Base-by-base conservation (phyloP, 2,797 vertebrate genomes). In the Micropoecilia bifurca region DNA sequence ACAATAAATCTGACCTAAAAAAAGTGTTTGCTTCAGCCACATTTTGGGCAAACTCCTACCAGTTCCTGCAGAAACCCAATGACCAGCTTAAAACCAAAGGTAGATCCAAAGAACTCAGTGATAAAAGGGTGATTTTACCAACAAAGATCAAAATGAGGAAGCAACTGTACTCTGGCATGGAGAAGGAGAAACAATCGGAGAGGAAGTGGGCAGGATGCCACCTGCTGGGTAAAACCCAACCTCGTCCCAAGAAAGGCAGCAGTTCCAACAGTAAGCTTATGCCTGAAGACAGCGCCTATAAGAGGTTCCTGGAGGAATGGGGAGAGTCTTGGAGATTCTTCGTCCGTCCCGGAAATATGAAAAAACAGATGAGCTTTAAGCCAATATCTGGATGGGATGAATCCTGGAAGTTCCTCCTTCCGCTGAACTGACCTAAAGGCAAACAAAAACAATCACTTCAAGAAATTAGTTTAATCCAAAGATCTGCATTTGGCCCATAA, bases 371-470 rank as follows among this genome's bases (percentile, higher is more conserved):
- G 12, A 7, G 33, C 0, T 18, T 78, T 1, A 88, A 73, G 53
- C 57, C 71, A 0, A 73, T 76, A 20, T 78, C 55, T 55, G 86
- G 86, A 20, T 94, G 93, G 93, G 39, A 69, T 13, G 85, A 89
- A 3, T 90, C 93, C 1, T 94, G 93, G 93, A 92, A 91, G 81
- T 91, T 88, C 55, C 87, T 92, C 9, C 3, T 93, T 74, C 88
- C 84, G 20, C 57, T 3, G 0, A 87, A 91, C 48, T 78, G 73
- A 16, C 20, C 9, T 1, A 53, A 45, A 41, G n/a, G 2, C 6
- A 33, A 48, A 8, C 6, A 0, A 7, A 66, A 66, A 63, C n/a
- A 46, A 30, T 45, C 12, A 0, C 71, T 48, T 47, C 46, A n/a
- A 43, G 10, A 45, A 45, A 16, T 43, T 6, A n/a, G 57, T 30